Percentiles rank a stretch among this genome's conserved stretches.
These are phyloP conservation scores for Tetrapedia diversipes DNA, from an alignment of 2,888 invertebrate species.

Conservation along the genomic window DNA sequence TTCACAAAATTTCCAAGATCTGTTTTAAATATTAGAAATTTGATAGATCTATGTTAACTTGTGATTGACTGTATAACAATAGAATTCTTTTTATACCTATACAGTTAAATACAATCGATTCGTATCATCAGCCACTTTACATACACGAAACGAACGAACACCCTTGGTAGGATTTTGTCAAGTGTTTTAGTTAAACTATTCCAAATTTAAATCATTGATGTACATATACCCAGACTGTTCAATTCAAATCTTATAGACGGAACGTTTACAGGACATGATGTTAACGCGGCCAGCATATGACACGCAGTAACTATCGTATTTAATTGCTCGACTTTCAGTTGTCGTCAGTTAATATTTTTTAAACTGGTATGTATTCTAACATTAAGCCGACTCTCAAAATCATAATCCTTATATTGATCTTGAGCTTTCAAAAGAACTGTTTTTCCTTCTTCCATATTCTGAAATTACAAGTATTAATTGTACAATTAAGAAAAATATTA, in stretches of 20 bases:
- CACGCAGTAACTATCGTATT: not conserved
- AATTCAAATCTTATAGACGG: conserved; percentile 7
- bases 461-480: conserved; percentile 72
- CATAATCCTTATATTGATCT: conserved; percentile 86
- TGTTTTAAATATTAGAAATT: no score
- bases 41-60: no score
- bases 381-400: conserved; percentile 87
- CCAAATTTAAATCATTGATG: not conserved
- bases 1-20: no score
- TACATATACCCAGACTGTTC: not conserved
- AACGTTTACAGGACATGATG: conserved; percentile 13
- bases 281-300: not conserved
- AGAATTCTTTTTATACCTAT: conserved; percentile 4
- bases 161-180: conserved; percentile 10
- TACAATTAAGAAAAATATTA: no score
- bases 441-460: conserved; percentile 85
- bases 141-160: conserved; percentile 32
- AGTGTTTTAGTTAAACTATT: not conserved
- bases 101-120: conserved; percentile 19
- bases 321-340: conserved; percentile 17
- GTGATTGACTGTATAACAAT: no score
- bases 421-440: conserved; percentile 83
- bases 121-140: not conserved
- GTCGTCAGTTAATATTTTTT: conserved; percentile 71
- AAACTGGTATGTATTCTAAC: conserved; percentile 86